Conservation (phyloP, 1,140 invertebrate genomes). For the Papilio machaon region DNA sequence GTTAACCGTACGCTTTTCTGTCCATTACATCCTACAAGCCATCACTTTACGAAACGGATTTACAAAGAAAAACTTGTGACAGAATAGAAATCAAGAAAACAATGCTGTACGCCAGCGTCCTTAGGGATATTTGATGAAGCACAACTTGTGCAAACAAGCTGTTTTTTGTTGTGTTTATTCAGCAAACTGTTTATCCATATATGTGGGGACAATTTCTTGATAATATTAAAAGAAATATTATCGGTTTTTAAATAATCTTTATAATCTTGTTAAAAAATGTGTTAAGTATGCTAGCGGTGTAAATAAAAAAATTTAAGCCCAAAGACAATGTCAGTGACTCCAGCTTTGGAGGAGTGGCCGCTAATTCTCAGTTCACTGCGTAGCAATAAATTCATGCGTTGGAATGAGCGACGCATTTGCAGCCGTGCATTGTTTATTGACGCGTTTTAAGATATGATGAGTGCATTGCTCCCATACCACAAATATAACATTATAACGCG, state of each 20-base stretch:
- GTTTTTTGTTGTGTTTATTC: background rate
- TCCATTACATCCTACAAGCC: background rate
- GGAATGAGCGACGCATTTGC: background rate
- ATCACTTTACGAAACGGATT: background rate
- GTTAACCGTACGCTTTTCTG: conserved; percentile 23
- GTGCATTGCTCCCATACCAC: conserved; percentile 54
- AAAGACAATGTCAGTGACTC: conserved; percentile 22
- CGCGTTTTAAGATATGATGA: conserved; percentile 47
- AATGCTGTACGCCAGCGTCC: no score
- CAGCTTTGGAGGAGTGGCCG: background rate
- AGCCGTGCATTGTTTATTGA: conserved; percentile 50
- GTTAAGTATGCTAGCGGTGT: background rate
- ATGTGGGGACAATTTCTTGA: background rate
- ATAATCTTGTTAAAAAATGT: background rate
- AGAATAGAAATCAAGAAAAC: background rate
- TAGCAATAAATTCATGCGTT: conserved; percentile 20
- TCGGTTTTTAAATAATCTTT: background rate
- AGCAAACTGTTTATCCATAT: background rate
- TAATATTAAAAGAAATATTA: background rate
- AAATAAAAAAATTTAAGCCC: conserved; percentile 4
- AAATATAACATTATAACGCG: background rate
- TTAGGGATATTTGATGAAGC: no score
- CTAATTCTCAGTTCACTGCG: background rate
- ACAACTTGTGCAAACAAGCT: background rate
- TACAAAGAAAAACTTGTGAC: background rate